Evolutionary conservation across 1,140 invertebrate genomes (phyloP), one percentile per base, ranked within the genome.

Genomic region (Liolophura sinensis): DNA sequence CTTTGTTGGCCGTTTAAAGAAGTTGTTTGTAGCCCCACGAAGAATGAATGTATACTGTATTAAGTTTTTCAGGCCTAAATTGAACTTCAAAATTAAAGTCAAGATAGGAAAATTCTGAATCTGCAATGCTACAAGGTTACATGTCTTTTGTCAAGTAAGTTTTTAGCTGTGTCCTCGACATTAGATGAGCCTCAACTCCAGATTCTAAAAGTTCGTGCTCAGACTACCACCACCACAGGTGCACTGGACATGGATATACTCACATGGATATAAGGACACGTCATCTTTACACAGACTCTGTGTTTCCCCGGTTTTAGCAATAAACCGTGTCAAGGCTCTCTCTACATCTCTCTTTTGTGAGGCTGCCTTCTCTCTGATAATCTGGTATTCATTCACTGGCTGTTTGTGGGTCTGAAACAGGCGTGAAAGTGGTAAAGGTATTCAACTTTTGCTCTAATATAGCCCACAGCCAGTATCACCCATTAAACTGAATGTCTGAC

Each of bases 341-440:
- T 98, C 95, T 47, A 96, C 91, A 82, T 98, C 95, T 62, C 94
- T 88, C 80, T 97, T 98, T 78, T 98, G 95, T 55, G 88, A 89
- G 0, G 95, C 95, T 40, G 93, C 92, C 69, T 85, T 87, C 94
- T 98, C 88, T 79, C 96, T 87, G 56, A 98, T 96, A 3, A 94
- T 91, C 88, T 97, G 95, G 85, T 98, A 98, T 83, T 98, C 96
- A 47, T 95, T 97, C 5, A 96, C 91, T 57, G 96, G 95, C 86
- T 97, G 94, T 85, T 95, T 96, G 78, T 97, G 93, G 3, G 96
- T 97, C 92, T 95, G 78, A 69, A 88, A 85, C 52, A 57, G 20
- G 56, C 55, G 49, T 20, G 24, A 22, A 31, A 52, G 18, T 22
- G 22, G n/a, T 52, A 25, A 52, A 16, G 49, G 24, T 16, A 15